phyloP scores from a whole-genome alignment of 1,140 invertebrate species.

The Drosophila nannoptera region DNA sequence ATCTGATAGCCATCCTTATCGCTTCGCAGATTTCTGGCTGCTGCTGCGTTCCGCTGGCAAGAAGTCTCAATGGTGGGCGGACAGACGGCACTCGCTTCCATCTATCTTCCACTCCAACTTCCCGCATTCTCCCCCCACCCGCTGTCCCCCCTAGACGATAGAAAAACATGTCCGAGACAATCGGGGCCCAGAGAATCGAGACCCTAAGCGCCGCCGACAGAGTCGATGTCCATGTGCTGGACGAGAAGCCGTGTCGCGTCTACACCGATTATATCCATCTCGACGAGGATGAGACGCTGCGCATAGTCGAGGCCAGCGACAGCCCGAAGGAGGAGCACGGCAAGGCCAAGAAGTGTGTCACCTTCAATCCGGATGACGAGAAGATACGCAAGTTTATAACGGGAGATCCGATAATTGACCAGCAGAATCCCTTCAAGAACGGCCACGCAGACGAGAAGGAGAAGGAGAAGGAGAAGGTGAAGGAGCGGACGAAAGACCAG shows the following conservation, averaged over 20 bases:
- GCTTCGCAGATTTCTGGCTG: slow-evolving; percentile 30
- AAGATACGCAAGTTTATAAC: slow-evolving; percentile 70
- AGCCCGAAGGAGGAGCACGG: background rate
- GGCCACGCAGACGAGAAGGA: slow-evolving; percentile 19
- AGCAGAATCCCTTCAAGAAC: slow-evolving; percentile 76
- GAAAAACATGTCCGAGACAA: slow-evolving; percentile 60
- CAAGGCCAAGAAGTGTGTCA: slow-evolving; percentile 67
- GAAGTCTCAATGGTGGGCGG: slow-evolving; percentile 59
- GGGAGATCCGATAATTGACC: slow-evolving; percentile 74
- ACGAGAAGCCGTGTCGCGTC: slow-evolving; percentile 1
- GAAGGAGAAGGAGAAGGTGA: too few species aligned
- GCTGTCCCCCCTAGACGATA: slow-evolving; percentile 3
- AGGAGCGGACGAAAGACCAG: background rate
- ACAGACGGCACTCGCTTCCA: slow-evolving; percentile 36
- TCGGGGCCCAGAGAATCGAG: slow-evolving; percentile 23
- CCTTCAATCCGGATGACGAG: slow-evolving; percentile 74
- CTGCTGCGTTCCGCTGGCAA: slow-evolving; percentile 3
- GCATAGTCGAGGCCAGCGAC: slow-evolving; percentile 41
- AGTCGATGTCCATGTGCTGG: background rate
- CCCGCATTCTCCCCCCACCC: slow-evolving; percentile 35
- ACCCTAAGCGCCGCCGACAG: slow-evolving; percentile 19
- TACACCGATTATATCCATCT: slow-evolving; percentile 23
- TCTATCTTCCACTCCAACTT: slow-evolving; percentile 63
- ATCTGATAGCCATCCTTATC: too few species aligned
- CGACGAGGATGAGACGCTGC: slow-evolving; percentile 32